phyloP scores from a whole-genome alignment of 2,113 vertebrate genomes.

The Malurus cyaneus region DNA sequence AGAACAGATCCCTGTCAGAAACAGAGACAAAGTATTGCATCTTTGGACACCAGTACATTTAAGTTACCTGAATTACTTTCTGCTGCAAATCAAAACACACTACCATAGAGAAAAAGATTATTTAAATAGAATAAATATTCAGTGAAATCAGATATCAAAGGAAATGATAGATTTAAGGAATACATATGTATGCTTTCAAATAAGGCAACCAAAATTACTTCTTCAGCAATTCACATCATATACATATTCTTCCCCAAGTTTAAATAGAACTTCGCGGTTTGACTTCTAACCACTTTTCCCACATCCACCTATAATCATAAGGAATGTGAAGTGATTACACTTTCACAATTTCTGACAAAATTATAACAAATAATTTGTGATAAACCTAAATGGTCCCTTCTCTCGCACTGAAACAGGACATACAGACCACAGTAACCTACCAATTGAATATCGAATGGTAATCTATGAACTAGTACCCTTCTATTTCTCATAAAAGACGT shows the following conservation, averaged over 20 bases:
- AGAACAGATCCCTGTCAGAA: slow-evolving; percentile 82
- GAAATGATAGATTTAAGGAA: neutral
- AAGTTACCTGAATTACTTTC: neutral
- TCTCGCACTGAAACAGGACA: neutral
- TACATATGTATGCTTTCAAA: neutral
- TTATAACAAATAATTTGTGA: neutral
- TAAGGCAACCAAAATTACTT: neutral
- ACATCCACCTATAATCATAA: neutral
- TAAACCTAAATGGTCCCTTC: neutral
- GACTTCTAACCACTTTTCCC: neutral
- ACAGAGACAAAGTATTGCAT: neutral
- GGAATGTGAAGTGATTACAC: neutral
- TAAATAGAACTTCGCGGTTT: neutral
- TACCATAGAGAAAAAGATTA: neutral
- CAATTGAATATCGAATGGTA: neutral
- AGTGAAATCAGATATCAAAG: neutral
- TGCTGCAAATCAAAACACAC: neutral
- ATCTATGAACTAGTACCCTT: neutral
- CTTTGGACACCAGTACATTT: neutral
- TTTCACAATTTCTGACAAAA: neutral
- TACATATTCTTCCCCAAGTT: neutral
- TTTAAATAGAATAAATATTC: neutral
- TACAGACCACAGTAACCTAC: rapidly evolving
- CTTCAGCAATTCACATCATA: neutral
- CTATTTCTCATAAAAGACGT: neutral